phyloP scores from a whole-genome alignment of 2,113 vertebrate genomes.

The Meles meles region DNA sequence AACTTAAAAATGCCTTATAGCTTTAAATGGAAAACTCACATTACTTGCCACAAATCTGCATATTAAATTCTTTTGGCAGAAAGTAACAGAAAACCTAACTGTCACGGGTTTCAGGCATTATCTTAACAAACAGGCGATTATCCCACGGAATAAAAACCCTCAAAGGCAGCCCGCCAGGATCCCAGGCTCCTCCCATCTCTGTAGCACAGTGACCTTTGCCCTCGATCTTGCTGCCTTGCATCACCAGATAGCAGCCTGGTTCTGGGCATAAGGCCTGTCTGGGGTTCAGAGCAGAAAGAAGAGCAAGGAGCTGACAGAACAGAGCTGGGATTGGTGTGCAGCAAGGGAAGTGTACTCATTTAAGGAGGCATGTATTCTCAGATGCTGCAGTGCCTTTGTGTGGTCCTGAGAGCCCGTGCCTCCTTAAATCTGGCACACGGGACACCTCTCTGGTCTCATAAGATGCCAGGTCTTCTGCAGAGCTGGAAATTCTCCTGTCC shows the following conservation, averaged over 20 bases:
- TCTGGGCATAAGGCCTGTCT: background rate
- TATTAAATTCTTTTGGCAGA: background rate
- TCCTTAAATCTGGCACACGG: background rate
- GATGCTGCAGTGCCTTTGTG: background rate
- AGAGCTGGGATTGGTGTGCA: background rate
- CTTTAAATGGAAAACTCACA: background rate
- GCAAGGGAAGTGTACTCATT: background rate
- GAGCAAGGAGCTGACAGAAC: background rate
- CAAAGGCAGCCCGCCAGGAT: background rate
- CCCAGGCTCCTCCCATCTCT: background rate
- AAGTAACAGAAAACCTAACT: background rate
- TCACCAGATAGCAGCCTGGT: background rate
- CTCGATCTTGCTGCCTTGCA: background rate
- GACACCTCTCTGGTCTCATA: no score
- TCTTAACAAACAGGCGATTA: background rate
- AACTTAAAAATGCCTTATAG: background rate
- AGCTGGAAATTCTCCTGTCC: background rate
- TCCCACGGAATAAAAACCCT: background rate
- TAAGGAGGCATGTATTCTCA: background rate
- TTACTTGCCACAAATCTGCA: background rate
- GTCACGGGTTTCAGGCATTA: background rate
- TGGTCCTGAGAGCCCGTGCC: no score
- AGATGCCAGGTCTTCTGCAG: background rate
- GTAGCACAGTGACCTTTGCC: background rate
- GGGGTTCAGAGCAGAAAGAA: background rate